Evolutionary conservation across 1,140 invertebrate genomes (phyloP), one percentile per base, ranked within the genome.

Genomic region (Drepana arcuata): DNA sequence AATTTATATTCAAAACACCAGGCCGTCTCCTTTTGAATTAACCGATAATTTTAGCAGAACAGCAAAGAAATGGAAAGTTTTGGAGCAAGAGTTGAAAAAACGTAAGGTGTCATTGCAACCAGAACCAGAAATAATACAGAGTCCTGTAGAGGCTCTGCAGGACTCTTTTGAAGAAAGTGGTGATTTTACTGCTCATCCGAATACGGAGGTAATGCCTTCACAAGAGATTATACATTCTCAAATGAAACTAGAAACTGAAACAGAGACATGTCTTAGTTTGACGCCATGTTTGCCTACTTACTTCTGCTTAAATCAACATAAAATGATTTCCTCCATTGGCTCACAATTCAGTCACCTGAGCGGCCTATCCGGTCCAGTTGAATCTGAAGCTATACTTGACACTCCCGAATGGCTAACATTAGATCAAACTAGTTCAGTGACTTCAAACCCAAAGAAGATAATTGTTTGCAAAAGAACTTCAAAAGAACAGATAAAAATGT

Each of bases 1-100:
- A 24, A 37, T 80, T 21, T 61, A 44, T 40, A 37, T 46, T 16
- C 46, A 80, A 43, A 50, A 37, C 27, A 56, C 35, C n/a, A 62
- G 67, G 33, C 27, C 34, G 13, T 67, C 68, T 1, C 72, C 73
- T 3, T 78, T 81, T 50, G 53, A 58, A 28, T 41, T 78, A 41
- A 69, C 63, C 2, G 50, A 61, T 14, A 46, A 44, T 15, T 37
- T 74, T 12, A 42, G 46, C 37, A 67, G 77, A 49, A 77, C 69
- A 11, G 26, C 43, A 10, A 45, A 46, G 10, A 37, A 56, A 34
- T 74, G 71, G 69, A 23, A 57, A 38, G 24, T 42, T 29, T 41
- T 62, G 7, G 33, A 67, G 37, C 18, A 12, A n/a, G 34, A 32
- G 27, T 7, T 10, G 4, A 49, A 43, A 26, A 46, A 48, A 44